Percentiles rank a stretch among this genome's conserved stretches.
Evolutionary conservation across 2,797 vertebrate genomes (phyloP).

Genomic region (Anguilla megastoma): DNA sequence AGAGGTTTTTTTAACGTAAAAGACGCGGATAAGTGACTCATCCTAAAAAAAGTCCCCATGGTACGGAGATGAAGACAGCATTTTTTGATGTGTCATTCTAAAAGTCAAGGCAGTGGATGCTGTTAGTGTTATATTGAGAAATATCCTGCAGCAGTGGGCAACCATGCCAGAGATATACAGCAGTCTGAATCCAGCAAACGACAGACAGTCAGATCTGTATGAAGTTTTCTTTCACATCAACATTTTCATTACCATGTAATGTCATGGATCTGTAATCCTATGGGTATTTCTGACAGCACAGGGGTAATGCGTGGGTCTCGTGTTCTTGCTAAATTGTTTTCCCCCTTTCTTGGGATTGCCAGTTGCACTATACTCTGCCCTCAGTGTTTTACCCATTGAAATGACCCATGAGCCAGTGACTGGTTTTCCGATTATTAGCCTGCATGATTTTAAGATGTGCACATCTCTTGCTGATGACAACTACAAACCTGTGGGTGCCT

Average conservation of each 20-base stretch:
- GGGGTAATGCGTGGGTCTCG: background rate
- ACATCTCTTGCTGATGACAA: background rate
- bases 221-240: background rate
- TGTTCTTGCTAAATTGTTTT: background rate
- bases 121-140: background rate
- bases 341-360: background rate
- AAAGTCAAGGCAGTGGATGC: background rate
- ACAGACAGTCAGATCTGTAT: background rate
- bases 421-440: background rate
- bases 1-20: background rate
- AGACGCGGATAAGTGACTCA: background rate
- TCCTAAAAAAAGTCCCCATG: background rate
- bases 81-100: slow-evolving; percentile 1
- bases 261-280: background rate
- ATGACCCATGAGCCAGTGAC: background rate
- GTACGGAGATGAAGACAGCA: background rate
- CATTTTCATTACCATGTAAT: background rate
- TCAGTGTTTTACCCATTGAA: background rate
- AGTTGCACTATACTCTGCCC: background rate
- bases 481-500: background rate
- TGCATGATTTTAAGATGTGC: background rate
- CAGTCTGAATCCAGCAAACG: background rate
- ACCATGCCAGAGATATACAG: background rate
- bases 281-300: background rate
- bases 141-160: background rate